Evolutionary conservation across 1,140 invertebrate genomes (phyloP).

Genomic region (Macrosteles quadrilineatus): DNA sequence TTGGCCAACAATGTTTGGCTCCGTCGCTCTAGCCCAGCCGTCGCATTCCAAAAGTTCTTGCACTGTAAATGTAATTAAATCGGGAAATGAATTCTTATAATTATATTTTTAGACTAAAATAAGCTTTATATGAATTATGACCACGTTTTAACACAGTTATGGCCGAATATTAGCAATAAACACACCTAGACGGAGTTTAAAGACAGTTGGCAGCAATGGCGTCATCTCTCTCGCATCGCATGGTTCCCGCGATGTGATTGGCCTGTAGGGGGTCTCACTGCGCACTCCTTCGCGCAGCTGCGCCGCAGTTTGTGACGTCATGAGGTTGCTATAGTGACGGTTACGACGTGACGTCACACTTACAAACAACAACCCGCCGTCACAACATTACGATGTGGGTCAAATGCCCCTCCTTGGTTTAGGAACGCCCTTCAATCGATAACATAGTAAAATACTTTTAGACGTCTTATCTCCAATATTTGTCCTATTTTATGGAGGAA

Average conservation of each 20-base stretch:
- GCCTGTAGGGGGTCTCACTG: not conserved
- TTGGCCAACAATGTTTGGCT: not conserved
- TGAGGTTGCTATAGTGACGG: slow-evolving; percentile 28
- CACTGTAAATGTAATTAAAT: too few species aligned
- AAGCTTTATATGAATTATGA: too few species aligned
- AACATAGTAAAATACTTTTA: too few species aligned
- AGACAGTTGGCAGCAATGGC: slow-evolving; percentile 1
- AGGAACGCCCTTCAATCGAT: slow-evolving; percentile 4
- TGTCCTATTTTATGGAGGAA: too few species aligned
- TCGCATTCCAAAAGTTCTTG: not conserved
- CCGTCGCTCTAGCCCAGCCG: not conserved
- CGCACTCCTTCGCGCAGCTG: slow-evolving; percentile 23
- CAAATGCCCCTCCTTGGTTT: slow-evolving; percentile 13
- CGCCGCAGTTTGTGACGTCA: slow-evolving; percentile 27
- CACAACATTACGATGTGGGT: slow-evolving; percentile 29
- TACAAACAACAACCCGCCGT: slow-evolving; percentile 20
- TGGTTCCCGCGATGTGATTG: slow-evolving; percentile 17
- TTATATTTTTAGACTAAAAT: too few species aligned
- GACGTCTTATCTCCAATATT: too few species aligned
- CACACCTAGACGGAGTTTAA: too few species aligned
- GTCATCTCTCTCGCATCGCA: not conserved
- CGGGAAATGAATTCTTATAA: too few species aligned
- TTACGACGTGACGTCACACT: slow-evolving; percentile 21
- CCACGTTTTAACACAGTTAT: too few species aligned
- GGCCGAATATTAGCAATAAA: too few species aligned